Evolutionary conservation across 2,797 vertebrate species (phyloP).

Genomic region (Thunnus albacares): DNA sequence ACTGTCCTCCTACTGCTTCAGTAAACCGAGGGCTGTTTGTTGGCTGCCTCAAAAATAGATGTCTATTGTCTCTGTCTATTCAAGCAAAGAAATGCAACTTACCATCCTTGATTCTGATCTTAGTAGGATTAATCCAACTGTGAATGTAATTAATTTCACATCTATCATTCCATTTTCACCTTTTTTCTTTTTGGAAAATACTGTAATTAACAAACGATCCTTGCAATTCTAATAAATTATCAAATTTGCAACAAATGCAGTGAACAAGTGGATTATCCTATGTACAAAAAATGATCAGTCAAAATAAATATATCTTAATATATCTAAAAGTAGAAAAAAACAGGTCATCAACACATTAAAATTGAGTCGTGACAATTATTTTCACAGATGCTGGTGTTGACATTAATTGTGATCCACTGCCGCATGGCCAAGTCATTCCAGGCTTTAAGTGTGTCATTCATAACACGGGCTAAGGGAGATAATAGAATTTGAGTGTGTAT

Average conservation of each 20-base stretch:
- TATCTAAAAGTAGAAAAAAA: slow-evolving; percentile 46
- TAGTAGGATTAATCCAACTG: slow-evolving; percentile 32
- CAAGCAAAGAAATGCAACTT: slow-evolving; percentile 47
- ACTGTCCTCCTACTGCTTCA: slow-evolving; percentile 69
- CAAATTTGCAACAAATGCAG: slow-evolving; percentile 31
- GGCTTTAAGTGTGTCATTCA: slow-evolving; percentile 67
- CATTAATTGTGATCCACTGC: slow-evolving; percentile 67
- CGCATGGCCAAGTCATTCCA: slow-evolving; percentile 58
- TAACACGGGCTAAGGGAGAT: slow-evolving; percentile 58
- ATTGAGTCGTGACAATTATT: slow-evolving; percentile 61
- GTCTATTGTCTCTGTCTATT: slow-evolving; percentile 32
- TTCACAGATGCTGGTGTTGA: slow-evolving; percentile 54
- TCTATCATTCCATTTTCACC: slow-evolving; percentile 35
- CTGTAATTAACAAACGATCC: slow-evolving; percentile 30
- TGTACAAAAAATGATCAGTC: slow-evolving; percentile 26
- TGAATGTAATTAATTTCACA: slow-evolving; percentile 38
- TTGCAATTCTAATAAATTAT: slow-evolving; percentile 18
- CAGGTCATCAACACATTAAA: slow-evolving; percentile 45
- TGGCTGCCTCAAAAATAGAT: slow-evolving; percentile 49
- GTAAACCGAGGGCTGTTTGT: slow-evolving; percentile 55
- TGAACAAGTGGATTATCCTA: slow-evolving; percentile 15
- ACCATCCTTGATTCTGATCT: slow-evolving; percentile 23
- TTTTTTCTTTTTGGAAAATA: slow-evolving; percentile 10
- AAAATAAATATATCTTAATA: slow-evolving; percentile 30
- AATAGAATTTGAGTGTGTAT: slow-evolving; percentile 52